phyloP scores from a whole-genome alignment of 2,113 vertebrate genomes.

The zebrafish (Danio rerio) region GRCz12tu NC_133199.1:21564001-21564500 shows the following conservation, averaged over 20 bases:
- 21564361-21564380: constrained; percentile 35
- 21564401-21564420: constrained; percentile 59
- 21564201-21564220: not conserved
- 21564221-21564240: constrained; percentile 8
- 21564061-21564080: too few species aligned
- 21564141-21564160: too few species aligned
- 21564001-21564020: too few species aligned
- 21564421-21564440: constrained; percentile 33
- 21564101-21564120: too few species aligned
- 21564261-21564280: not conserved
- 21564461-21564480: not conserved
- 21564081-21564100: too few species aligned
- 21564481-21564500: constrained; percentile 27
- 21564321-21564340: constrained; percentile 44
- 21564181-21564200: not conserved
- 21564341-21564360: constrained; percentile 52
- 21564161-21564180: constrained; percentile 6
- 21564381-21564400: constrained; percentile 57
- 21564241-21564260: constrained; percentile 9
- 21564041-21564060: too few species aligned
- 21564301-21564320: constrained; percentile 6
- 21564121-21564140: too few species aligned
- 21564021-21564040: too few species aligned
- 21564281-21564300: not conserved
- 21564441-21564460: not conserved